Evolutionary conservation across 2,888 invertebrate species (phyloP), one percentile per base, ranked within the genome.

Genomic region (Ormia ochracea): DNA sequence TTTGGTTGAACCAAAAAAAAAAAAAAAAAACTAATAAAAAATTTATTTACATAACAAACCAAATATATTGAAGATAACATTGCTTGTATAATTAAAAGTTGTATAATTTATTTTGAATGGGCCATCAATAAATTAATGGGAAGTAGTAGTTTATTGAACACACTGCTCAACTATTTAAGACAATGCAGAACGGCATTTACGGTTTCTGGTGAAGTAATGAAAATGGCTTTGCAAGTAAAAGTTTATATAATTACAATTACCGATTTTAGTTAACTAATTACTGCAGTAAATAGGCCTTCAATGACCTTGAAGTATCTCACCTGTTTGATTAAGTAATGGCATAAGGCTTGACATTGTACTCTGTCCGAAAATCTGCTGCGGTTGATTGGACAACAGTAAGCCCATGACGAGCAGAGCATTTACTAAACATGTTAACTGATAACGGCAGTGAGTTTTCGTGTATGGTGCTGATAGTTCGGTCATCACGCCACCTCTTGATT

Each of bases 321-420:
- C 76, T 77, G 69, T 63, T 56, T 69, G 38, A 65, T 77, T 77
- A 56, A 77, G 23, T 41, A 70, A 41, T 33, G 63, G 65, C n/a
- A 66, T 66, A 58, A 33, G 58, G 23, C 50, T 74, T 28, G 61
- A 38, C 12, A 38, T 38, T 63, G 56, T 56, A 28, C 48, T 63
- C 58, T 65, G 63, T 33, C 69, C 48, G 9, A 31, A 31, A 48
- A 33, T 31, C n/a, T 10, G 48, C 17, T 38, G 17, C 14, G 23
- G 9, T 10, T 54, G 59, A 12, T 54, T 66, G 28, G 31, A 28
- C 50, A 66, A 10, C 38, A 68, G n/a, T 26, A 77, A 31, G 3
- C 12, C 54, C 7, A 73, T n/a, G 38, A 73, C 52, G n/a, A 78
- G 31, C 31, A 59, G 14, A 38, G 59, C 5, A 45, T 72, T 52